phyloP scores from a whole-genome alignment of 2,113 vertebrate genomes.

The Euleptes europaea region DNA sequence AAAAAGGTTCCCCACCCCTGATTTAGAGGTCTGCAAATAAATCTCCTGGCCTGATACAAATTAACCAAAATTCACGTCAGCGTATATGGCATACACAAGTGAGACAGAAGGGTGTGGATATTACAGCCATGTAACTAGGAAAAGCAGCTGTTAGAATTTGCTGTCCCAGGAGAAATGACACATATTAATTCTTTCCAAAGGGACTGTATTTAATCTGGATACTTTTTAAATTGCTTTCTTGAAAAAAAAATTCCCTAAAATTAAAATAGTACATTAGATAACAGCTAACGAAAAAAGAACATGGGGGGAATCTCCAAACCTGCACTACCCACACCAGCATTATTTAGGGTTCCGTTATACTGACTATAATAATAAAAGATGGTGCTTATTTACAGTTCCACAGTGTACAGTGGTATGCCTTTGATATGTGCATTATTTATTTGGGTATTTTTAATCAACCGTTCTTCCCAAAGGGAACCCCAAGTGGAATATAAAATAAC shows the following conservation, averaged over 20 bases:
- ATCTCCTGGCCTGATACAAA: background rate
- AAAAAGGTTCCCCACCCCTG: too few species aligned
- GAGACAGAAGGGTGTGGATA: background rate
- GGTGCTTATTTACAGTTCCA: background rate
- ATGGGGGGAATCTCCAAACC: background rate
- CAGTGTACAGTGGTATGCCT: background rate
- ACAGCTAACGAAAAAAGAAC: background rate
- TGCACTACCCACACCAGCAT: too few species aligned
- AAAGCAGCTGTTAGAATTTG: background rate
- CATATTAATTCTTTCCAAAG: slow-evolving; percentile 3
- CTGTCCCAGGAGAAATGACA: background rate
- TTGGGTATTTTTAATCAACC: too few species aligned
- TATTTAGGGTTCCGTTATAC: background rate
- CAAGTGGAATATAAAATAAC: too few species aligned
- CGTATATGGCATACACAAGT: background rate
- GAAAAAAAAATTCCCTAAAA: background rate
- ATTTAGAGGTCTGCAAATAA: background rate
- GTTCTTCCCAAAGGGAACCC: too few species aligned
- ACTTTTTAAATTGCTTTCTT: background rate
- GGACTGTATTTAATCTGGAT: background rate
- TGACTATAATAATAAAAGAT: background rate
- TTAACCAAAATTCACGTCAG: rapidly evolving
- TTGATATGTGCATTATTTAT: background rate
- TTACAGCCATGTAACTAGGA: background rate
- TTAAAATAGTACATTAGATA: background rate